These are phyloP conservation scores for Vanessa tameamea DNA, from an alignment of 1,140 invertebrate species.

Conservation along the genomic window DNA sequence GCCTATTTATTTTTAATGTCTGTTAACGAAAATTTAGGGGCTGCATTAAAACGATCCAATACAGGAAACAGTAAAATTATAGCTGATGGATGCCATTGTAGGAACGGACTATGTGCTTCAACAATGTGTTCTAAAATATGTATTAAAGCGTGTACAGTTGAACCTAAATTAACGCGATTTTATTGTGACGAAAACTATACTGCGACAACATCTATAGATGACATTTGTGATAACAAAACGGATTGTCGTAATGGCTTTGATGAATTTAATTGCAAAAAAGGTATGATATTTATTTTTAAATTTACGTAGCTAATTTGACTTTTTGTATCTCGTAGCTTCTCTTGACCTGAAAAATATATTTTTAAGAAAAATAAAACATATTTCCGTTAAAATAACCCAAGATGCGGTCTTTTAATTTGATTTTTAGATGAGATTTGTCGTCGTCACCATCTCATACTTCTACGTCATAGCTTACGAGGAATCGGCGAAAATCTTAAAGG, in stretches of 20 bases:
- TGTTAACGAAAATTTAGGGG: constrained; percentile 53
- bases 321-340: no score
- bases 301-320: no score
- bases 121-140: constrained; percentile 54
- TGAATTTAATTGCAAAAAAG: constrained; percentile 53
- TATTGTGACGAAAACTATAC: constrained; percentile 43
- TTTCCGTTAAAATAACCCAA: no score
- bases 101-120: constrained; percentile 44
- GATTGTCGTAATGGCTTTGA: constrained; percentile 62
- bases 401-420: neutral
- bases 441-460: constrained; percentile 51
- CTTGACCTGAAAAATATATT: no score
- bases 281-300: constrained; percentile 34
- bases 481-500: constrained; percentile 48
- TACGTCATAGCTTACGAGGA: constrained; percentile 49
- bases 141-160: constrained; percentile 50
- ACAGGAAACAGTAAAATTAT: constrained; percentile 57
- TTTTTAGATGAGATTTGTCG: constrained; percentile 57
- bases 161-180: constrained; percentile 53
- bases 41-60: constrained; percentile 53
- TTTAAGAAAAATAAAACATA: no score
- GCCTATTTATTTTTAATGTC: constrained; percentile 47
- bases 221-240: constrained; percentile 54
- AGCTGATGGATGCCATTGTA: constrained; percentile 56
- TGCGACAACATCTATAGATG: constrained; percentile 42